Conservation (phyloP, 2,888 invertebrate species). For the Platycnemis pennipes region DNA sequence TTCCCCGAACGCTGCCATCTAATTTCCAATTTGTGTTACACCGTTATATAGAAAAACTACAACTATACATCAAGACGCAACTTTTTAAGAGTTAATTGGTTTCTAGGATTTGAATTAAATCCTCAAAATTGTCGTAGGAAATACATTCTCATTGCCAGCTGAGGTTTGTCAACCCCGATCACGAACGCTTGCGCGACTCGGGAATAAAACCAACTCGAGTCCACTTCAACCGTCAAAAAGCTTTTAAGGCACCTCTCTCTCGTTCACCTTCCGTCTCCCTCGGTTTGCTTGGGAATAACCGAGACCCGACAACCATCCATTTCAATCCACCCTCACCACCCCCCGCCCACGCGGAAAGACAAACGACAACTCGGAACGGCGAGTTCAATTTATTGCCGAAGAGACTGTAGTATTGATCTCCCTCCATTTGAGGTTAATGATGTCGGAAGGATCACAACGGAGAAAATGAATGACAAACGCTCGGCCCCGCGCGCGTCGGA, state of each 20-base stretch:
- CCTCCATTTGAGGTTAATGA: conserved; percentile 13
- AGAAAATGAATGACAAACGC: background rate
- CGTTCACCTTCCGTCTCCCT: background rate
- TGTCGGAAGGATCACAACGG: conserved; percentile 3
- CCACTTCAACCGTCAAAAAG: conserved; percentile 13
- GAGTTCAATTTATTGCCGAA: conserved; percentile 28
- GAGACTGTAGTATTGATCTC: conserved; percentile 32
- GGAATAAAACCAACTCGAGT: background rate
- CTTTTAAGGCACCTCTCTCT: background rate
- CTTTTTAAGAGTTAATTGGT: background rate
- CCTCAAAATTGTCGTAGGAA: background rate
- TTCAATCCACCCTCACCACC: background rate
- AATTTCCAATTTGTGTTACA: too few species aligned
- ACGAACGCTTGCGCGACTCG: background rate
- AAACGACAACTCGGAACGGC: conserved; percentile 27
- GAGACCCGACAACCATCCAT: conserved; percentile 39
- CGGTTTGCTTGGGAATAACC: conserved; percentile 4
- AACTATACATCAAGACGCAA: background rate
- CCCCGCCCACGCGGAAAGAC: background rate
- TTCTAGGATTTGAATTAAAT: background rate
- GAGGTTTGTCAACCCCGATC: background rate
- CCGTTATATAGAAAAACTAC: too few species aligned
- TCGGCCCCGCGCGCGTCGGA: background rate
- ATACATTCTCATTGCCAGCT: background rate
- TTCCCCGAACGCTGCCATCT: too few species aligned